Evolutionary conservation across 2,113 vertebrate species (phyloP).

Genomic region (Thermophis baileyi): DNA sequence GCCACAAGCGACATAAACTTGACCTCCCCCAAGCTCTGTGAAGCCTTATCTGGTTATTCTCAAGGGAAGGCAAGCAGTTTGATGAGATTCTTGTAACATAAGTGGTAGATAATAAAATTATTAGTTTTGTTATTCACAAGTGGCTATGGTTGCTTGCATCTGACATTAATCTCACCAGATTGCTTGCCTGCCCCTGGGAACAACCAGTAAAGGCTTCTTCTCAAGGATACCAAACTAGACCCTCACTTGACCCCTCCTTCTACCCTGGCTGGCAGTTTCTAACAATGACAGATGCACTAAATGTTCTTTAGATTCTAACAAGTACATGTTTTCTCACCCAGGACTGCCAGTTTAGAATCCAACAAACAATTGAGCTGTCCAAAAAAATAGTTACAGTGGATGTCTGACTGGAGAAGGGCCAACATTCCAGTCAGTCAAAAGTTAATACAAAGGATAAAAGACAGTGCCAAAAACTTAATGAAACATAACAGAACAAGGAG

Average conservation of each 20-base stretch:
- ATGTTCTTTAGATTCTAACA: not conserved
- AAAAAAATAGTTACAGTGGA: not conserved
- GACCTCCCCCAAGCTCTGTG: not conserved
- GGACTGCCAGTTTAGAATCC: not conserved
- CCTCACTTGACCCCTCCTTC: not conserved
- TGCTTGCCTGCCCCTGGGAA: not conserved
- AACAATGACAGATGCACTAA: not conserved
- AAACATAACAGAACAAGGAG: not conserved
- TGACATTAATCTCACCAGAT: not conserved
- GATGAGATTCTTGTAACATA: not conserved
- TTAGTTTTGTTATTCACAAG: not conserved
- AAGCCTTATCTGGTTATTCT: not conserved
- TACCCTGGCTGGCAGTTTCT: not conserved
- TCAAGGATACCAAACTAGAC: not conserved
- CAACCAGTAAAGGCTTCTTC: not conserved
- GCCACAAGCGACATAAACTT: not conserved
- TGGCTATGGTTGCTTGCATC: not conserved
- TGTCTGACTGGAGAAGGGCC: not conserved
- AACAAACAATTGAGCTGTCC: not conserved
- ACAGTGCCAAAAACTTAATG: not conserved
- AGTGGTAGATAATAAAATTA: not conserved
- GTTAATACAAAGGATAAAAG: not conserved
- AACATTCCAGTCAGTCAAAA: not conserved
- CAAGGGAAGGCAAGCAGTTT: not conserved
- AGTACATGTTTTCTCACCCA: not conserved